Evolutionary conservation across 2,888 invertebrate species (phyloP).

Genomic region (Congeria kusceri): DNA sequence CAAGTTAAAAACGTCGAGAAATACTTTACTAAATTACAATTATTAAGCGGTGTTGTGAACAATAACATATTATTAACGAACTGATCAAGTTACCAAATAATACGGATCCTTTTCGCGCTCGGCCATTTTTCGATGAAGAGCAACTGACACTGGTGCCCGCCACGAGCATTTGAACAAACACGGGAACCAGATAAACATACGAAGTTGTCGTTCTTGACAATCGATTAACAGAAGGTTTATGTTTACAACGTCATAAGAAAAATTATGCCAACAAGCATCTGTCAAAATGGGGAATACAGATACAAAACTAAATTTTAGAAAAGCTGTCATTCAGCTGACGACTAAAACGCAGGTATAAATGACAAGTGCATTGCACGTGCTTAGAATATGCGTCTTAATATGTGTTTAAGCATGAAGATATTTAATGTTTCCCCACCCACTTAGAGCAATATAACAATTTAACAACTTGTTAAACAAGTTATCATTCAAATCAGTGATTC

Average conservation of each 20-base stretch:
- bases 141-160: neutral
- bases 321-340: conserved; percentile 98
- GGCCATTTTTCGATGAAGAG: conserved; percentile 61
- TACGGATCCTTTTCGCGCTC: conserved; percentile 77
- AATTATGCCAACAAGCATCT: conserved; percentile 65
- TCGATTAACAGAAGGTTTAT: no score
- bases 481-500: no score
- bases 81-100: conserved; percentile 53
- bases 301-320: conserved; percentile 98
- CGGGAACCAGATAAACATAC: no score
- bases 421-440: no score
- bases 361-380: neutral
- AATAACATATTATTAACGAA: neutral
- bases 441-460: no score
- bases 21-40: no score
- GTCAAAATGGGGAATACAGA: conserved; percentile 97
- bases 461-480: no score
- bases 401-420: neutral
- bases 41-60: neutral
- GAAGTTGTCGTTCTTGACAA: conserved; percentile 34
- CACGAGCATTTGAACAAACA: no score
- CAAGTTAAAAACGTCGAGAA: no score
- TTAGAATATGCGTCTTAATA: neutral
- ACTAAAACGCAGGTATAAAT: conserved; percentile 95
- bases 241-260: no score